Evolutionary conservation across 2,888 invertebrate species (phyloP), one percentile per base, ranked within the genome.

Genomic region (Frankliniella fusca): DNA sequence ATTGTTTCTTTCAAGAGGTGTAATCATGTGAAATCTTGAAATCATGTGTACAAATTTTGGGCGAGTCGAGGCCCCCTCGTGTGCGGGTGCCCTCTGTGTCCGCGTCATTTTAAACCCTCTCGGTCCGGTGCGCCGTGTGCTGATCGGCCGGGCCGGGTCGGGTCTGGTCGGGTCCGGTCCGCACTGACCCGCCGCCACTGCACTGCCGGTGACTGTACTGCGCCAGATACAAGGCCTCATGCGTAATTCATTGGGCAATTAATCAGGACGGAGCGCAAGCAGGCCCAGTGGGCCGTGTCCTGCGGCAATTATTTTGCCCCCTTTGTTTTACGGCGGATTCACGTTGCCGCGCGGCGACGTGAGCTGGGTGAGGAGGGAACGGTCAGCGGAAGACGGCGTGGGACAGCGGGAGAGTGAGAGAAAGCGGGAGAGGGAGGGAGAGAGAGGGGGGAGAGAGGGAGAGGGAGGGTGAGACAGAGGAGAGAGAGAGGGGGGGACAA

Each of bases 231-330:
- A 38, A 38, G 70, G 23, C 27, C 70, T 76, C 70, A 76, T 76
- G 27, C 27, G 70, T 76, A 76, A 76, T 76, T 76, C 70, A 76
- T 76, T 38, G 70, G 70, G 2, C 70, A 76, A 76, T 76, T 76
- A 76, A 76, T 76, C 27, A 27, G 70, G 27, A 12, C 70, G 27
- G n/a, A 11, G 18, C 54, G 54, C 15, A 15, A 20, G 15, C 15
- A 54, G 54, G 20, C 54, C 38, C 38, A 54, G 54, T 54, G 18
- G 15, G 11, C n/a, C 70, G 27, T 61, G 61, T 61, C 61, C 61
- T 61, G 70, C 70, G 23, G 70, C 70, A 76, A 76, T 76, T 27
- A 76, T 76, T 76, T 27, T 12, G 70, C 70, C 70, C 70, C 38
- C 18, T 23, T 27, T 76, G 70, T 12, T 3, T 27, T 27, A 8